Evolutionary conservation across 2,113 vertebrate species (phyloP).

Genomic region (Hyaena hyaena): DNA sequence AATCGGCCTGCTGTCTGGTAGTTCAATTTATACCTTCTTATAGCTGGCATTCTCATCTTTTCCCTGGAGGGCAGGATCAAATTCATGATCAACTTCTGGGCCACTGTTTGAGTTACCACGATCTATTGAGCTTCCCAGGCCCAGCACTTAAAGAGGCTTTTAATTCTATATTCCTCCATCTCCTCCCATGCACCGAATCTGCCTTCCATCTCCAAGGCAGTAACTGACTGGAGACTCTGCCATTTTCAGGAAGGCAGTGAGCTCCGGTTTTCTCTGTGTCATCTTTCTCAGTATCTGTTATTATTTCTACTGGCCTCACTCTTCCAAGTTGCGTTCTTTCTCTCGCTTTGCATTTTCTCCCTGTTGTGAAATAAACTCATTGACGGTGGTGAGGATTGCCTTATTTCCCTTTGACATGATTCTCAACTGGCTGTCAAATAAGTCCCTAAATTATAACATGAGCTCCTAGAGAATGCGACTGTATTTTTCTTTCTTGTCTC

Average conservation of each 20-base stretch:
- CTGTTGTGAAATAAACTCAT: not conserved
- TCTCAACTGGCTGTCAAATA: not conserved
- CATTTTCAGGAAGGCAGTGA: not conserved
- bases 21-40: conserved; percentile 23
- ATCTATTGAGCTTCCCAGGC: not conserved
- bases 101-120: not conserved
- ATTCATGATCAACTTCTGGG: not conserved
- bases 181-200: not conserved
- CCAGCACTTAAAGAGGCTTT: not conserved
- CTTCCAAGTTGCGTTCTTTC: not conserved
- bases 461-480: not conserved
- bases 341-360: not conserved
- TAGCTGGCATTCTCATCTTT: not conserved
- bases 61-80: conserved; percentile 35
- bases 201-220: not conserved
- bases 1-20: conserved; percentile 55
- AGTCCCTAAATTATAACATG: not conserved
- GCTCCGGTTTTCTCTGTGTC: not conserved
- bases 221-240: not conserved
- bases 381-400: not conserved
- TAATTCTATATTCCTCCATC: not conserved
- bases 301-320: not conserved
- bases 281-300: not conserved
- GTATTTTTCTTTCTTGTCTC: not conserved
- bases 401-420: not conserved